phyloP scores from a whole-genome alignment of 2,797 vertebrate species.

The Sebastes alutus region DNA sequence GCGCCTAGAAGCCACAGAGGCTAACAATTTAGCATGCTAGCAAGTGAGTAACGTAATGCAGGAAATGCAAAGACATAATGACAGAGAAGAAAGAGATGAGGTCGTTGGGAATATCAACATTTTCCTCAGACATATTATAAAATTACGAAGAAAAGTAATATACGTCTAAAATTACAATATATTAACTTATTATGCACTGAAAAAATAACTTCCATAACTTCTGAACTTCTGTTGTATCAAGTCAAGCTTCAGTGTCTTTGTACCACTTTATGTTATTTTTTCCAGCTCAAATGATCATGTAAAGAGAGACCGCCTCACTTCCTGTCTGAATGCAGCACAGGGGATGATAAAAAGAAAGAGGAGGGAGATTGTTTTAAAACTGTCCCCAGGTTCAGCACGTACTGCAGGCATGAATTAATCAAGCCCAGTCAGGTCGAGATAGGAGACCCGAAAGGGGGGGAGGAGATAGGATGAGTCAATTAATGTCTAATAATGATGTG shows the following conservation, averaged over 20 bases:
- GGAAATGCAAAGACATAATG: too few species aligned
- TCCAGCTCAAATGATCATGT: not conserved
- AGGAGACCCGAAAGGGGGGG: slow-evolving; percentile 1
- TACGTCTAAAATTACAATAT: too few species aligned
- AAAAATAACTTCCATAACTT: too few species aligned
- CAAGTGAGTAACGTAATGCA: too few species aligned
- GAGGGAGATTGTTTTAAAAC: slow-evolving; percentile 10
- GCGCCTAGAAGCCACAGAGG: too few species aligned
- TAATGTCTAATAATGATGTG: slow-evolving; percentile 56
- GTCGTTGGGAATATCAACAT: too few species aligned
- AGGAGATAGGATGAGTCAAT: slow-evolving; percentile 54
- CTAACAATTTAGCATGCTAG: too few species aligned
- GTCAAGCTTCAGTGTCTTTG: not conserved
- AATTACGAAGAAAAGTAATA: too few species aligned
- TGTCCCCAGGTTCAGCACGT: slow-evolving; percentile 3
- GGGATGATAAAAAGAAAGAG: not conserved
- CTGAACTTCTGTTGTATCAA: not conserved
- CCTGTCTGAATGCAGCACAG: not conserved
- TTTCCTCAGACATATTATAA: too few species aligned
- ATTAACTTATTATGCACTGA: too few species aligned
- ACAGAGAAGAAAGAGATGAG: too few species aligned
- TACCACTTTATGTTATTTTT: not conserved
- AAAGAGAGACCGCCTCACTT: not conserved
- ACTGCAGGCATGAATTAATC: slow-evolving; percentile 49
- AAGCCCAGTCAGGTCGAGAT: slow-evolving; percentile 14